Base-by-base conservation (phyloP, 1,140 invertebrate species). In the Chlorops oryzae region DNA sequence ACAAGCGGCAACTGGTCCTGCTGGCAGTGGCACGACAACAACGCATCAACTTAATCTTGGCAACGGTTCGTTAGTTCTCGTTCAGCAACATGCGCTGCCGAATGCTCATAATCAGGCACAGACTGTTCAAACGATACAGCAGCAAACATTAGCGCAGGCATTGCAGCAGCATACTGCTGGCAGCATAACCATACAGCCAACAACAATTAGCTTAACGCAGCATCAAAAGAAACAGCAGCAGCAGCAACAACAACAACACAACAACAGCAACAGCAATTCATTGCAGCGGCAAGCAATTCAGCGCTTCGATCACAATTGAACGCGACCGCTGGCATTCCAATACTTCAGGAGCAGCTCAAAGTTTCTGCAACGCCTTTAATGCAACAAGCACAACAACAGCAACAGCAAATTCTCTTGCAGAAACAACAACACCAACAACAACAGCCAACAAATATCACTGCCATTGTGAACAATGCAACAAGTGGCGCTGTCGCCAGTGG, bases 51-150 rank as follows among this genome's bases (percentile, higher is more conserved):
- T 69, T 22, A 77, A 65, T 41, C 58, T 77, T 5, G 76, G 74
- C 50, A 80, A 79, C 21, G 76, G 77, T 10, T 73, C 77, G 4
- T 71, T 77, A 48, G 77, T 80, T 22, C 52, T 79, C 34, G 74
- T 79, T 39, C 77, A 79, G 59, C 76, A 78, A 51, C 76, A 76
- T 53, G n/a, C n/a, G n/a, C n/a, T n/a, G n/a, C 73, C 76, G 27
- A 51, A 72, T 10, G 40, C 62, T 3, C 47, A 50, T 20, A 42
- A 50, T 12, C 58, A 56, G 28, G 52, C 51, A 20, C 51, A 57
- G 13, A 51, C 48, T 15, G 57, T 58, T 41, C 59, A 61, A 7
- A 57, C 59, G 27, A 50, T 52, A 10, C 61, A 63, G 35, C 63
- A 63, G 45, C 63, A 66, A 40, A 48, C 58, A 54, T n/a, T n/a